Evolutionary conservation across 2,888 invertebrate species (phyloP), one percentile per base, ranked within the genome.

Genomic region (Ectropis crepuscularia): DNA sequence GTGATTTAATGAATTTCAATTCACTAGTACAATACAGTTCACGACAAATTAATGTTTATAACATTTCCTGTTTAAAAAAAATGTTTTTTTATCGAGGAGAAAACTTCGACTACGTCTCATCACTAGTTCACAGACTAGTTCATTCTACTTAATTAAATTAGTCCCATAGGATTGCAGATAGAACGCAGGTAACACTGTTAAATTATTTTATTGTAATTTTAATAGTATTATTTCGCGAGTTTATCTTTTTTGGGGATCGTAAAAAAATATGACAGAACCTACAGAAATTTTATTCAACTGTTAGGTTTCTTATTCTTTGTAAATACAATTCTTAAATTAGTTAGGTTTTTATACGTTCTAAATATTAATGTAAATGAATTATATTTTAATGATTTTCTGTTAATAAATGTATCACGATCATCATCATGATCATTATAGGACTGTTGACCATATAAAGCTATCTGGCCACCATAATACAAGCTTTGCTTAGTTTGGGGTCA

Each of bases 111-210:
- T 9, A 8, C 6, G 0, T 28, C 48, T 42, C 65, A 55, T 51
- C 70, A 28, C 68, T 70, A 78, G 16, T 28, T 39, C 45, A 65
- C 64, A 69, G 72, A 68, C 75, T 76, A 79, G 78, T 80, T 80
- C 78, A 82, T 80, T 75, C 83, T 78, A 80, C 78, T 76, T 85
- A 86, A 86, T 86, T 83, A 84, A 80, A 84, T 86, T 83, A 85
- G 79, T 76, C 78, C 74, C 79, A 65, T 61, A 63, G 77, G 81
- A 78, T 77, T 70, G 74, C 74, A 76, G 16, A 28, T 28, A 28
- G 77, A 49, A 69, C 74, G 71, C 75, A 72, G 73, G 78, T 75
- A 77, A 68, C 69, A 71, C 72, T 76, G 75, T 79, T 79, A 78
- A 78, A 74, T 71, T 71, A 72, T 69, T 71, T 73, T 66, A 74